Percentiles rank a stretch among this genome's conserved stretches.
Evolutionary conservation across 2,888 invertebrate species (phyloP).

Genomic region (Sepiola atlantica): DNA sequence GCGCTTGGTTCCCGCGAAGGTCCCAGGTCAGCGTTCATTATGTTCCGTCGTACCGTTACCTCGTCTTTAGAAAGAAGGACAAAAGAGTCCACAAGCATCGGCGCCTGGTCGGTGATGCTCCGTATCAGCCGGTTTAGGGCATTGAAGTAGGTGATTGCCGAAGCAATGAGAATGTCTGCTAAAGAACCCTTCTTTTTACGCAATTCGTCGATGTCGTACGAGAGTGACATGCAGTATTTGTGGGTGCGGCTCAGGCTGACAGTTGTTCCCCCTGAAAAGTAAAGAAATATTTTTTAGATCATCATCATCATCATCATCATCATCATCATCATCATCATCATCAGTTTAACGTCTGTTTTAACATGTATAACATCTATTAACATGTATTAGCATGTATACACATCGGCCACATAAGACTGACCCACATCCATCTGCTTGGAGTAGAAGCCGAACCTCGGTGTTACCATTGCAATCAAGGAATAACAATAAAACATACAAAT

Average conservation of each 20-base stretch:
- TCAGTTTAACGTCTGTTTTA: too few relatives aligned
- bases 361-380: too few relatives aligned
- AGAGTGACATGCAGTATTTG: not conserved
- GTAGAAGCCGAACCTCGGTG: too few relatives aligned
- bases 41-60: not conserved
- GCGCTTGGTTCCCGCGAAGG: not conserved
- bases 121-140: not conserved
- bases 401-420: too few relatives aligned
- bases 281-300: not conserved
- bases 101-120: not conserved
- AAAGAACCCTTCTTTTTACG: not conserved
- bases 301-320: too few relatives aligned
- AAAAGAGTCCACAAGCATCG: not conserved
- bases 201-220: not conserved
- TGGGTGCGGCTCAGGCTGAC: not conserved
- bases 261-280: not conserved
- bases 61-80: not conserved
- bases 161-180: not conserved
- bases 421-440: too few relatives aligned
- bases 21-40: slow-evolving; percentile 33
- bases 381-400: too few relatives aligned
- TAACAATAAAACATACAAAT: too few relatives aligned
- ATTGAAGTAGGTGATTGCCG: not conserved
- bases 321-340: too few relatives aligned
- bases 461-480: too few relatives aligned